Conservation (phyloP, 2,797 vertebrate genomes). For the Iguana delicatissima region DNA sequence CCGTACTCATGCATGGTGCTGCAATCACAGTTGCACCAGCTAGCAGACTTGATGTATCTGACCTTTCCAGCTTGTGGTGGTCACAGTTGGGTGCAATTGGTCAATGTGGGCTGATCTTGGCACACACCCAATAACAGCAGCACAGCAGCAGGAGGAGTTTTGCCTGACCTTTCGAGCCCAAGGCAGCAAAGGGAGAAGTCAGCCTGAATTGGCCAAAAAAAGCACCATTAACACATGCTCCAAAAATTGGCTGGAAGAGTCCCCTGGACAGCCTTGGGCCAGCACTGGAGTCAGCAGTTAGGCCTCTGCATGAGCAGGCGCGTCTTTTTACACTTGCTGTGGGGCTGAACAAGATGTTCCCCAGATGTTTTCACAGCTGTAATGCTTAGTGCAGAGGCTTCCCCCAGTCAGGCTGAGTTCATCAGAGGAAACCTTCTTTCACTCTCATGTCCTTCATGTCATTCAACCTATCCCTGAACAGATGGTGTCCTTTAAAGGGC, state of each 20-base stretch:
- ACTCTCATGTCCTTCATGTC: slow-evolving; percentile 43
- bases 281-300: not conserved
- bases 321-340: not conserved
- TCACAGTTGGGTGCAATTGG: not conserved
- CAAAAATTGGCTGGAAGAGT: not conserved
- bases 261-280: not conserved
- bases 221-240: not conserved
- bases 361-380: slow-evolving; percentile 27
- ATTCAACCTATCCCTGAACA: slow-evolving; percentile 44
- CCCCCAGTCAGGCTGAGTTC: rapidly evolving
- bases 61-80: not conserved
- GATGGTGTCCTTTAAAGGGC: slow-evolving; percentile 63
- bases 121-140: not conserved
- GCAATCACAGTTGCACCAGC: not conserved
- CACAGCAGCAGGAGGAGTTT: not conserved
- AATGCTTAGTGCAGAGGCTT: rapidly evolving
- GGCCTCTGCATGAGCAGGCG: rapidly evolving
- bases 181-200: not conserved
- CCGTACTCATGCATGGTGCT: not conserved
- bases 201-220: not conserved
- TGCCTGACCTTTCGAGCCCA: not conserved
- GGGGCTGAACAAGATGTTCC: not conserved
- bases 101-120: not conserved
- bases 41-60: not conserved
- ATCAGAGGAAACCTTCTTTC: not conserved